These are phyloP conservation scores for Amphiprion ocellaris DNA, from an alignment of 2,113 vertebrate genomes.

Conservation along the genomic window DNA sequence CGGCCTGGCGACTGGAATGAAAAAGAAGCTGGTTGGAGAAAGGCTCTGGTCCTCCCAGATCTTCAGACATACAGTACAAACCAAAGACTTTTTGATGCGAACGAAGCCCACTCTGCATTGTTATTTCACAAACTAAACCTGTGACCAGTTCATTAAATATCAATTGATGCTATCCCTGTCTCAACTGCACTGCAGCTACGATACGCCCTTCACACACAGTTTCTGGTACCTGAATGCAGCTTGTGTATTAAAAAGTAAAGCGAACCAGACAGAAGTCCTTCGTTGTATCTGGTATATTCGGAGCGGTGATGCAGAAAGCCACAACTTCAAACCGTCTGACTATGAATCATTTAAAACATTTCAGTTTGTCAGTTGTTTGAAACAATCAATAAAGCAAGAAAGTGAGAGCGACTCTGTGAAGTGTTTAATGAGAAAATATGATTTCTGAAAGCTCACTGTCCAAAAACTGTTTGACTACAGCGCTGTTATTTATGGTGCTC, in stretches of 20 bases:
- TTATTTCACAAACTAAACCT: constrained; percentile 27
- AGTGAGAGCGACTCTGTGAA: constrained; percentile 31
- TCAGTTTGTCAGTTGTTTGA: constrained; percentile 46
- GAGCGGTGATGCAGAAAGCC: constrained; percentile 24
- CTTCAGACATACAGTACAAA: constrained; percentile 65
- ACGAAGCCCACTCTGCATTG: constrained; percentile 45
- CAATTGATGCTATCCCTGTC: constrained; percentile 43
- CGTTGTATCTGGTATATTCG: constrained; percentile 14
- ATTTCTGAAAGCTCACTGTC: constrained; percentile 66
- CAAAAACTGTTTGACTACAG: constrained; percentile 76
- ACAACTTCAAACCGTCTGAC: constrained; percentile 24
- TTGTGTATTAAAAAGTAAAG: constrained; percentile 42
- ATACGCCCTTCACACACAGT: constrained; percentile 39
- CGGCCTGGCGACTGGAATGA: constrained; percentile 29
- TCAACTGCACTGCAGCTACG: constrained; percentile 58
- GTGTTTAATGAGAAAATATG: constrained; percentile 36
- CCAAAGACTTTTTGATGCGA: constrained; percentile 77
- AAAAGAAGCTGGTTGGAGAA: constrained; percentile 25
- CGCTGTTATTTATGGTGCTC: constrained; percentile 79
- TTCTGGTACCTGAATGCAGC: constrained; percentile 56
- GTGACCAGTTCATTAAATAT: constrained; percentile 33
- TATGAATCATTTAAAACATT: constrained; percentile 26
- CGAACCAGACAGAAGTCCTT: constrained; percentile 21
- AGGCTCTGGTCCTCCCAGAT: constrained; percentile 16
- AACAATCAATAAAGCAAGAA: constrained; percentile 48